Evolutionary conservation across 92 coral and sea anemone species (phyloP).

Genomic region (Porites rus): DNA sequence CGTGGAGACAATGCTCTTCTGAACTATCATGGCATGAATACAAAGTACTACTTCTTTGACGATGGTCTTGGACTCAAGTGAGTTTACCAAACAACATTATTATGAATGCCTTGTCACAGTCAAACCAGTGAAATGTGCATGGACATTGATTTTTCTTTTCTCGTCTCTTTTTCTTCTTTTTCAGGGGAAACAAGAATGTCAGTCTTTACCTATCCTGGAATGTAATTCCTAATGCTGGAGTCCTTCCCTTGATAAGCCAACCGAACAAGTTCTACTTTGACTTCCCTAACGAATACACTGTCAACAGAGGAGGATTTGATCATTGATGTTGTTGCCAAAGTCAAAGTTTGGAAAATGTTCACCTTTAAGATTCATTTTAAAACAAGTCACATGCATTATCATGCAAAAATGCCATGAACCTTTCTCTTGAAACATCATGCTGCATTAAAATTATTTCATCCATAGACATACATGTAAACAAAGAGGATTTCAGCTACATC

Average conservation of each 20-base stretch:
- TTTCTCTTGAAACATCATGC: background rate
- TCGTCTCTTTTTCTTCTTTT: constrained; percentile 7
- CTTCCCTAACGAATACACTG: constrained; percentile 91
- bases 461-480: too few species aligned
- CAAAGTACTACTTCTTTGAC: constrained; percentile 99
- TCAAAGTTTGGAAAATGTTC: background rate
- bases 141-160: background rate
- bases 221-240: constrained; percentile 96
- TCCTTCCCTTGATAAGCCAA: constrained; percentile 81
- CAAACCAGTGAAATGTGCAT: too few species aligned
- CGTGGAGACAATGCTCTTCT: constrained; percentile 87
- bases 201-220: constrained; percentile 95
- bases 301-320: constrained; percentile 48
- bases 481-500: too few species aligned
- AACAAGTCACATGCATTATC: too few species aligned
- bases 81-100: constrained; percentile 11
- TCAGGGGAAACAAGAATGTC: constrained; percentile 90
- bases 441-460: background rate
- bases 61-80: constrained; percentile 96
- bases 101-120: background rate
- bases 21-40: constrained; percentile 83
- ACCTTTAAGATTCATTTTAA: too few species aligned
- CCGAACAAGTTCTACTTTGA: constrained; percentile 76
- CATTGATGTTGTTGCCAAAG: constrained; percentile 13
- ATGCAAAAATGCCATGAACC: too few species aligned